phyloP scores from a whole-genome alignment of 2,797 vertebrate genomes.

The Argentina silus region DNA sequence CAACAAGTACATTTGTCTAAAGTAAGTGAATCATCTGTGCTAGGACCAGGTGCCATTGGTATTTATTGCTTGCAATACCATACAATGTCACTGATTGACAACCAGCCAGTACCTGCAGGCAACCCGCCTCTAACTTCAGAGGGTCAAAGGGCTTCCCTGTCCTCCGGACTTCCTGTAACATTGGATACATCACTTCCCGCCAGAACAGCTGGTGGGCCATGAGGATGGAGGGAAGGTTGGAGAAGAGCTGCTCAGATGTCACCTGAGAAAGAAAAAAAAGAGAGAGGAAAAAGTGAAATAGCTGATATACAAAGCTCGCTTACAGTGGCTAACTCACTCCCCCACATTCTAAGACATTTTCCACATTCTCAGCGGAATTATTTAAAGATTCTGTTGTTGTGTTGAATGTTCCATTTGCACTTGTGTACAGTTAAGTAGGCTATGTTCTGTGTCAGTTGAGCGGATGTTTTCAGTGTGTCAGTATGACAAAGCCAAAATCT shows the following conservation, averaged over 20 bases:
- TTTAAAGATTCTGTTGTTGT: neutral
- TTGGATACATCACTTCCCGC: slow-evolving; percentile 82
- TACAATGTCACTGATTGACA: too few species aligned
- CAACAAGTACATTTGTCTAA: too few species aligned
- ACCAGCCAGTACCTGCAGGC: slow-evolving; percentile 71
- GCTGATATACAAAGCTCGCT: neutral
- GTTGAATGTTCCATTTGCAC: slow-evolving; percentile 51
- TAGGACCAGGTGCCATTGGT: too few species aligned
- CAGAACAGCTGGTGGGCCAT: slow-evolving; percentile 81
- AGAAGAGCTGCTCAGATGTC: slow-evolving; percentile 77
- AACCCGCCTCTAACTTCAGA: slow-evolving; percentile 76
- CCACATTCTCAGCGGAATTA: slow-evolving; percentile 54
- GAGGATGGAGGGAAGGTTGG: slow-evolving; percentile 79
- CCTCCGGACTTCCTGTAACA: slow-evolving; percentile 71
- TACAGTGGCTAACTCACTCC: neutral
- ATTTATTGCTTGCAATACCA: too few species aligned
- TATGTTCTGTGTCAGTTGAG: slow-evolving; percentile 28
- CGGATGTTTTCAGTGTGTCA: slow-evolving; percentile 48
- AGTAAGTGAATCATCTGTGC: too few species aligned
- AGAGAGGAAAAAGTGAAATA: slow-evolving; percentile 19
- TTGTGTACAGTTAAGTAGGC: neutral
- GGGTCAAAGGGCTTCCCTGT: slow-evolving; percentile 82
- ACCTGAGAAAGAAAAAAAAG: slow-evolving; percentile 60
- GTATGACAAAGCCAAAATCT: slow-evolving; percentile 39
- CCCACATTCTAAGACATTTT: slow-evolving; percentile 43